Evolutionary conservation across 2,113 vertebrate genomes (phyloP).

Genomic region (Xenopus tropicalis): UCB_Xtro_10.0 CM004445.2:13805501-13806000

Average conservation of each 20-base stretch:
- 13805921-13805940: not conserved
- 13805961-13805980: not conserved
- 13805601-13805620: slow-evolving; percentile 74
- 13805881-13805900: not conserved
- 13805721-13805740: slow-evolving; percentile 1
- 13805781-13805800: not conserved
- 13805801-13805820: not conserved
- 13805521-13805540: slow-evolving; percentile 79
- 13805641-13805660: slow-evolving; percentile 64
- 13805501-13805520: slow-evolving; percentile 77
- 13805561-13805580: slow-evolving; percentile 73
- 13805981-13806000: not conserved
- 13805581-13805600: slow-evolving; percentile 67
- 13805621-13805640: slow-evolving; percentile 50
- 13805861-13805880: not conserved
- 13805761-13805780: not conserved
- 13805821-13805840: slow-evolving; percentile 1
- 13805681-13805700: slow-evolving; percentile 57
- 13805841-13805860: slow-evolving; percentile 5
- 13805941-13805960: not conserved
- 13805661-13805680: slow-evolving; percentile 58
- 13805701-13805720: slow-evolving; percentile 47
- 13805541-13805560: slow-evolving; percentile 76
- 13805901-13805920: not conserved
- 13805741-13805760: not conserved